phyloP scores from a whole-genome alignment of 2,797 vertebrate species.

The Phoxinus dragarum region DNA sequence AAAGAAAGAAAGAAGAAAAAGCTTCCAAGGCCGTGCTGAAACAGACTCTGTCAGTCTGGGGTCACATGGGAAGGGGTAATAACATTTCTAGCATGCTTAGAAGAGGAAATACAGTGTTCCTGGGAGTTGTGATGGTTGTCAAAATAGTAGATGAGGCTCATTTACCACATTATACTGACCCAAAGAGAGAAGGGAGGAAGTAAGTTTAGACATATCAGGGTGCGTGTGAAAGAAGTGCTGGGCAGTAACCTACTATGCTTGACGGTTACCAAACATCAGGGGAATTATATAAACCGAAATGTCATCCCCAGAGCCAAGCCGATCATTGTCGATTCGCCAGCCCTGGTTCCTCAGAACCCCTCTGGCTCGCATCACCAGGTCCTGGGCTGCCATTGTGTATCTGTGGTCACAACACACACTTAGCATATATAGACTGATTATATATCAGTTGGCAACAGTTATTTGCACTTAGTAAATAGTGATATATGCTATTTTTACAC shows the following conservation, averaged over 20 bases:
- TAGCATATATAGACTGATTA: not conserved
- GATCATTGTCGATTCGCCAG: constrained; percentile 88
- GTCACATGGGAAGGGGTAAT: constrained; percentile 46
- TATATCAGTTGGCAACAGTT: not conserved
- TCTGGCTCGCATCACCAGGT: constrained; percentile 87
- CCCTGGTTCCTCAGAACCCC: constrained; percentile 87
- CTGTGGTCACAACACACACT: constrained; percentile 66
- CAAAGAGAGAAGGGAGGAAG: constrained; percentile 31
- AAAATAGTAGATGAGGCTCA: not conserved
- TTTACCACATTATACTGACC: constrained; percentile 28
- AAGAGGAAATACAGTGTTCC: constrained; percentile 33
- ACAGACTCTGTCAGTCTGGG: constrained; percentile 64
- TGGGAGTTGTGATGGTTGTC: not conserved
- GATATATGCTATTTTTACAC: too few species aligned
- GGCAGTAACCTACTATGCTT: constrained; percentile 69
- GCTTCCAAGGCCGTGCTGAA: constrained; percentile 67
- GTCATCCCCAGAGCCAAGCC: constrained; percentile 95
- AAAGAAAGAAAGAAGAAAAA: constrained; percentile 9
- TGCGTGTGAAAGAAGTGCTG: constrained; percentile 41
- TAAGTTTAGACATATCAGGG: not conserved
- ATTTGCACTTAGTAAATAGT: not conserved
- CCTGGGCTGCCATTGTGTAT: constrained; percentile 87
- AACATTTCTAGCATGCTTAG: constrained; percentile 6
- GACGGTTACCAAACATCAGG: constrained; percentile 90
- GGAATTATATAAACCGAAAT: constrained; percentile 97